Evolutionary conservation across 2,113 vertebrate species (phyloP).

Genomic region (Syrmaticus mikado): DNA sequence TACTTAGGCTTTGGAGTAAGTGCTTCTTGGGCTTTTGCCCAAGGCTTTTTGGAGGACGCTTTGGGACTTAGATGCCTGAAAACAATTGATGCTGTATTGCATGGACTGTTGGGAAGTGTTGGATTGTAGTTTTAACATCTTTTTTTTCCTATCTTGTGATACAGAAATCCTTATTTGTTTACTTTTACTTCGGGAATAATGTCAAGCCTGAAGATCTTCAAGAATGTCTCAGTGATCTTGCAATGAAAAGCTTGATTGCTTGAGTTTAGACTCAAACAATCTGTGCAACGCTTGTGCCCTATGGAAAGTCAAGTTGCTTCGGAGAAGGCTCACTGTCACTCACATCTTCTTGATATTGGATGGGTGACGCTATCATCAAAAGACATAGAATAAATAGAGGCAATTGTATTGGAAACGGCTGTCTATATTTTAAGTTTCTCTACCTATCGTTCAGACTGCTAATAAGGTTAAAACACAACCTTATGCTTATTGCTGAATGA

Average conservation of each 20-base stretch:
- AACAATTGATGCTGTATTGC: background rate
- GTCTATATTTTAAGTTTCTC: background rate
- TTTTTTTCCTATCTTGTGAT: background rate
- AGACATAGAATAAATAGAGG: background rate
- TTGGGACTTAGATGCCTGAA: background rate
- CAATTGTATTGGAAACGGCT: background rate
- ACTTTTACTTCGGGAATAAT: background rate
- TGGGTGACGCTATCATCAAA: background rate
- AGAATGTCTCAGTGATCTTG: background rate
- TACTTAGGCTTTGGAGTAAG: slow-evolving; percentile 28
- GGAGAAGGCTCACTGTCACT: background rate
- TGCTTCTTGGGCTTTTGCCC: slow-evolving; percentile 22
- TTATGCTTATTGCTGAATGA: background rate
- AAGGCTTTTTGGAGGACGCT: slow-evolving; percentile 20
- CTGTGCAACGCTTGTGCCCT: background rate
- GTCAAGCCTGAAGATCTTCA: background rate
- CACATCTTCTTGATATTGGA: background rate
- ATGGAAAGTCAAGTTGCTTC: background rate
- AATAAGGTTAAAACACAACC: background rate
- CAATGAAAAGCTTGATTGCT: background rate
- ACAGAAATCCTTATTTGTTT: background rate
- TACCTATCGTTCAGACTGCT: background rate
- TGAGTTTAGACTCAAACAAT: background rate
- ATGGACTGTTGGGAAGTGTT: background rate
- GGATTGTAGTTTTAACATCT: background rate